Conservation (phyloP, 2,113 vertebrate genomes). For the Calyptomena viridis region DNA sequence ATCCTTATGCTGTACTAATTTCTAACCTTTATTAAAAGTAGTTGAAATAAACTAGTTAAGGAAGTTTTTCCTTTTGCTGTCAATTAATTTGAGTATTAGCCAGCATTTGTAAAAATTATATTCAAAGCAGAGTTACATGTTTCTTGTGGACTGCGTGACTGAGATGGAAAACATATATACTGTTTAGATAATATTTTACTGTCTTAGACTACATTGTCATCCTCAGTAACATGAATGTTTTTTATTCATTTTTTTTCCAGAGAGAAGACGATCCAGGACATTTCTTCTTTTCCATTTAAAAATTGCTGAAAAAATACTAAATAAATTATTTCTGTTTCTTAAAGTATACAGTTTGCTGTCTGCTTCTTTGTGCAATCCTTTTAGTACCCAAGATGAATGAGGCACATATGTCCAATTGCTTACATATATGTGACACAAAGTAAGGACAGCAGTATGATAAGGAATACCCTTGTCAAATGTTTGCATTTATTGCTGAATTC, state of each 20-base stretch:
- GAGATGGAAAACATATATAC: background rate
- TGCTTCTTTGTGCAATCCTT: slow-evolving; percentile 40
- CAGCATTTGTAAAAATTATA: background rate
- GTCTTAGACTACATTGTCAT: background rate
- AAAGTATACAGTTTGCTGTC: slow-evolving; percentile 34
- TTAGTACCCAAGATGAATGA: background rate
- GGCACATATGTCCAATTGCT: background rate
- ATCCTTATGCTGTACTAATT: background rate
- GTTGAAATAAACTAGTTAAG: background rate
- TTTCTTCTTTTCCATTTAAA: slow-evolving; percentile 1
- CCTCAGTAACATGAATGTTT: background rate
- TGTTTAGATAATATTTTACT: background rate
- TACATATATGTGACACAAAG: background rate
- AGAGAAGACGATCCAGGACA: slow-evolving; percentile 51
- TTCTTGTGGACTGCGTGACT: background rate
- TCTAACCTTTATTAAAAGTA: background rate
- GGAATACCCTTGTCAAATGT: background rate
- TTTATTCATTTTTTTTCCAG: slow-evolving; percentile 49
- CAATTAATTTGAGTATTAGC: background rate
- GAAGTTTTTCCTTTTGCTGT: background rate
- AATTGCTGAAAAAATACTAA: background rate
- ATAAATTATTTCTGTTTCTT: slow-evolving; percentile 46
- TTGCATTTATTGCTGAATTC: background rate
- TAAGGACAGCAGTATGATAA: background rate
- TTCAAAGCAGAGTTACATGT: background rate